phyloP scores from a whole-genome alignment of 1,140 invertebrate genomes.

The Neodiprion pinetum region DNA sequence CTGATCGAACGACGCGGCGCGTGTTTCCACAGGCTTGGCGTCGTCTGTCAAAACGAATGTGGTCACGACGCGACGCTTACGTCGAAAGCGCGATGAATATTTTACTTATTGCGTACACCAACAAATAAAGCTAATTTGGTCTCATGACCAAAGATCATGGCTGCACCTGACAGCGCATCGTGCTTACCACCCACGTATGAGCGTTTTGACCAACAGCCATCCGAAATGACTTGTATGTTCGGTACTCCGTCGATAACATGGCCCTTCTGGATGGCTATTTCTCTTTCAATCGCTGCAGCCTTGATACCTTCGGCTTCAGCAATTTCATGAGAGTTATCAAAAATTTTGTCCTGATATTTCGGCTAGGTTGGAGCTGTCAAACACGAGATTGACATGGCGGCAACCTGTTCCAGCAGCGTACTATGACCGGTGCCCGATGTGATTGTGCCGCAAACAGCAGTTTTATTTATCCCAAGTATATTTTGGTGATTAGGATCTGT shows the following conservation, averaged over 20 bases:
- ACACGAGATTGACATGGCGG: conserved; percentile 30
- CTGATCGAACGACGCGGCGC: too few relatives aligned
- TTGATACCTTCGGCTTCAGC: conserved; percentile 28
- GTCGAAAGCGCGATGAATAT: too few relatives aligned
- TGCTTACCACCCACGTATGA: conserved; percentile 41
- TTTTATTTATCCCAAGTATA: conserved; percentile 23
- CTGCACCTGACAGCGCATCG: conserved; percentile 44
- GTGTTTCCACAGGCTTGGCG: too few relatives aligned
- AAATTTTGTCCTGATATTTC: conserved; percentile 27
- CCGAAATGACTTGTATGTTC: conserved; percentile 45
- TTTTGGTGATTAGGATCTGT: conserved; percentile 8
- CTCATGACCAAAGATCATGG: conserved; percentile 39
- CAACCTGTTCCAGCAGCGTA: conserved; percentile 21
- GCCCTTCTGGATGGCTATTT: conserved; percentile 36
- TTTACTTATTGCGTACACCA: conserved; percentile 47
- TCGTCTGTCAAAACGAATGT: too few relatives aligned
- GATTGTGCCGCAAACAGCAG: conserved; percentile 23
- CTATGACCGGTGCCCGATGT: conserved; percentile 20
- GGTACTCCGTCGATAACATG: conserved; percentile 46
- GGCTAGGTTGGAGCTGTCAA: conserved; percentile 29
- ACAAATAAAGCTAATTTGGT: conserved; percentile 48
- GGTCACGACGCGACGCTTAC: too few relatives aligned
- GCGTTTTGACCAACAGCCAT: conserved; percentile 47
- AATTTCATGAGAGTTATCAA: conserved; percentile 24
- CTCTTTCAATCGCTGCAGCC: conserved; percentile 40